These are phyloP conservation scores for Podarcis siculus DNA, from an alignment of 2,797 vertebrate genomes.

Conservation along the genomic window DNA sequence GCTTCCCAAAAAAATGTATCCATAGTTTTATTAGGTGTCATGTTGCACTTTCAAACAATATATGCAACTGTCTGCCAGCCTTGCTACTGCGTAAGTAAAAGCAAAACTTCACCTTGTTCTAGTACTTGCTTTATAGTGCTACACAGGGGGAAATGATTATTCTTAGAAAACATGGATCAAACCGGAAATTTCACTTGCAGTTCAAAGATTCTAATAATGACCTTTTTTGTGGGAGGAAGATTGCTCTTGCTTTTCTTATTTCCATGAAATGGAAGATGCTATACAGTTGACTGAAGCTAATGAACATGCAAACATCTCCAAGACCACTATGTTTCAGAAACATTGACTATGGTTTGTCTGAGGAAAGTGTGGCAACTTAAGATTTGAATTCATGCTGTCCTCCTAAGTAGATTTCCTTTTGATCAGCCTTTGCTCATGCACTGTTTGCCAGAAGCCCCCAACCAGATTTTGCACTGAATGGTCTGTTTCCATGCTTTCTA, in stretches of 20 bases:
- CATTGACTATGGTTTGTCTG: not conserved
- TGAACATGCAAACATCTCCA: not conserved
- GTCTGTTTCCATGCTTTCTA: not conserved
- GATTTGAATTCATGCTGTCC: not conserved
- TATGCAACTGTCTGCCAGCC: not conserved
- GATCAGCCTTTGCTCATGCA: not conserved
- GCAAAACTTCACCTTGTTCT: not conserved
- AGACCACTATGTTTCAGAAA: not conserved
- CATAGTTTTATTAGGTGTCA: not conserved
- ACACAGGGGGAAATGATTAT: not conserved
- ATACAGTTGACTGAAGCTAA: not conserved
- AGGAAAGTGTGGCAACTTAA: not conserved
- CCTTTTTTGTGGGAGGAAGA: not conserved
- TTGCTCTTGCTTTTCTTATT: not conserved
- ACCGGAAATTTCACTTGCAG: not conserved
- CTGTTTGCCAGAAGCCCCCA: not conserved
- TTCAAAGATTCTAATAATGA: not conserved
- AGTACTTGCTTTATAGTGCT: not conserved
- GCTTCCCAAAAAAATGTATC: not conserved
- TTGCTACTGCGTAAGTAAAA: not conserved
- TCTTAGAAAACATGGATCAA: not conserved
- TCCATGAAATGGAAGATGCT: not conserved
- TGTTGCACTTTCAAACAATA: constrained; percentile 6
- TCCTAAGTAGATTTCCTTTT: not conserved
- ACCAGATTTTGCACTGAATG: not conserved